A percentile compares a stretch with the other conserved stretches of the same genome.
Evolutionary conservation across 2,797 vertebrate species (phyloP).

Genomic region (Zenarchopterus dispar): DNA sequence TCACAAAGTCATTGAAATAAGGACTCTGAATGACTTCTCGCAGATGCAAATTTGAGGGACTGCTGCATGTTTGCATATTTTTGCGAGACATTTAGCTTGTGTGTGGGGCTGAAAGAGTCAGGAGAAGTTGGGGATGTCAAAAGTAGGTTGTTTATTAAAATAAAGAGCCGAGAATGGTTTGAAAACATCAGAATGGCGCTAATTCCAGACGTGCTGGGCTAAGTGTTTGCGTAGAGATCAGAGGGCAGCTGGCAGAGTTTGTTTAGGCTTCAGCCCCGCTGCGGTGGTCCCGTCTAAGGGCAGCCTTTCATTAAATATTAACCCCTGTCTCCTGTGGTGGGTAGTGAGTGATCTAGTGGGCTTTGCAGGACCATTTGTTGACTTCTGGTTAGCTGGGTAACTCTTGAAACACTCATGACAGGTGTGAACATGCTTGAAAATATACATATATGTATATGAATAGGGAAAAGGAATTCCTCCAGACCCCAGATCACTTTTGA

Average conservation of each 20-base stretch:
- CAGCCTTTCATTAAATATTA: conserved; percentile 67
- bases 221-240: conserved; percentile 71
- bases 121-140: conserved; percentile 36
- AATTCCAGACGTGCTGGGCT: conserved; percentile 52
- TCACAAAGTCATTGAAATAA: conserved; percentile 3
- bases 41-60: conserved; percentile 35
- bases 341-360: conserved; percentile 18
- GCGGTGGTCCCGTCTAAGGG: conserved; percentile 65
- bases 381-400: conserved; percentile 20
- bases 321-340: conserved; percentile 39
- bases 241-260: conserved; percentile 71
- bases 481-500: conserved; percentile 29
- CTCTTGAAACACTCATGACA: conserved; percentile 31
- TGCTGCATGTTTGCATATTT: conserved; percentile 53
- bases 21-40: conserved; percentile 12
- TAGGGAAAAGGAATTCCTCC: not conserved
- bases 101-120: conserved; percentile 41
- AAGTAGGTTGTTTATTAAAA: conserved; percentile 41
- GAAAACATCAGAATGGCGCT: conserved; percentile 41
- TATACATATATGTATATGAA: no score
- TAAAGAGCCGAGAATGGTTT: conserved; percentile 21
- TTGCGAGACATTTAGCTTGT: conserved; percentile 48
- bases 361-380: conserved; percentile 35
- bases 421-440: conserved; percentile 44
- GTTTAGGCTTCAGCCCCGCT: conserved; percentile 67